Evolutionary conservation across 1,140 invertebrate species (phyloP).

Genomic region (Oryzaephilus surinamensis): DNA sequence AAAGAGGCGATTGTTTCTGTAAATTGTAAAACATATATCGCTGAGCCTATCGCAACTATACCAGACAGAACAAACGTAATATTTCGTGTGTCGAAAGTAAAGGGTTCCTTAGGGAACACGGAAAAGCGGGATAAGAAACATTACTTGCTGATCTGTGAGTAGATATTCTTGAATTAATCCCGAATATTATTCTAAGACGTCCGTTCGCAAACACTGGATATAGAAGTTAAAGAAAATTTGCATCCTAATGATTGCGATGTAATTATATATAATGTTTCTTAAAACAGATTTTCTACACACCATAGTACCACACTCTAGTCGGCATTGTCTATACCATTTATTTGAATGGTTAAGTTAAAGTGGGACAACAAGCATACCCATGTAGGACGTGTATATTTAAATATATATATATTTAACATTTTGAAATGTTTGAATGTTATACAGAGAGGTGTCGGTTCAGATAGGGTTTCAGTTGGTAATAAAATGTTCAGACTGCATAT

Average conservation of each 20-base stretch:
- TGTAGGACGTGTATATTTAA: background rate
- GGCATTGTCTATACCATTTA: constrained; percentile 2
- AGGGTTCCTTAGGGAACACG: constrained; percentile 17
- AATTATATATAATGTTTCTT: constrained; percentile 27
- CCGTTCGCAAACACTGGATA: constrained; percentile 26
- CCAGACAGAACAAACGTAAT: constrained; percentile 19
- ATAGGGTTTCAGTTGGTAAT: constrained; percentile 20
- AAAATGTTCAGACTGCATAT: constrained; percentile 21
- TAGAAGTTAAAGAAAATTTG: constrained; percentile 33
- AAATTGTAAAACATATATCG: too few species aligned
- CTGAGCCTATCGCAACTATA: constrained; percentile 9
- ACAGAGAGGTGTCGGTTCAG: constrained; percentile 16
- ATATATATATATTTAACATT: constrained; percentile 6
- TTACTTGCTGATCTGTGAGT: constrained; percentile 28
- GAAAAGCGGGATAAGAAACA: constrained; percentile 25
- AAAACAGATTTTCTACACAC: constrained; percentile 8
- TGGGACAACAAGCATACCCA: too few species aligned
- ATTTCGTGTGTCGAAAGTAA: constrained; percentile 20
- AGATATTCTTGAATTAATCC: constrained; percentile 32
- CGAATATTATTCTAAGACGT: constrained; percentile 31
- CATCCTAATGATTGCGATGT: constrained; percentile 31
- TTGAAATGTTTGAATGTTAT: constrained; percentile 7
- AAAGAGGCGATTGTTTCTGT: too few species aligned
- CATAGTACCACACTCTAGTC: constrained; percentile 1
- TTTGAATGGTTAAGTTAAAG: background rate